These are phyloP conservation scores for Aphelinus atriplicis DNA, from an alignment of 1,140 invertebrate species.

Conservation along the genomic window DNA sequence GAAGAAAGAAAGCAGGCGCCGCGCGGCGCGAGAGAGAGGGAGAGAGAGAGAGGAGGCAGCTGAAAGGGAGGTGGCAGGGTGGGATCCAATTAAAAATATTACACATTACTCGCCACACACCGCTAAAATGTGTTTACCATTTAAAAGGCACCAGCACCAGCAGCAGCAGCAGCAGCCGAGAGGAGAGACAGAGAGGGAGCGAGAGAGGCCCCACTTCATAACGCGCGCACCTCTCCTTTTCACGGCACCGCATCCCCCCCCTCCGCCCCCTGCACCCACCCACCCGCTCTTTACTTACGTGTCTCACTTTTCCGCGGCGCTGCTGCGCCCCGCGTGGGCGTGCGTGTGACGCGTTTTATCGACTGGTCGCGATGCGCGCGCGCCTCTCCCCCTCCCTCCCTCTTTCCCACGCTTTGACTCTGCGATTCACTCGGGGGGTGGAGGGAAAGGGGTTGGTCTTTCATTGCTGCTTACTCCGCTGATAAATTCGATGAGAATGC, in stretches of 20 bases:
- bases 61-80: slow-evolving; percentile 45
- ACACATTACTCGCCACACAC: slow-evolving; percentile 57
- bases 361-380: not conserved
- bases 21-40: slow-evolving; percentile 32
- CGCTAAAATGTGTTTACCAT: slow-evolving; percentile 63
- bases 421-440: no score
- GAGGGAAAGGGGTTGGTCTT: not conserved
- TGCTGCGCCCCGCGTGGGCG: no score
- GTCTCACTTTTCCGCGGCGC: not conserved
- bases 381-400: no score
- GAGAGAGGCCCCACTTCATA: slow-evolving; percentile 36
- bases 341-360: not conserved
- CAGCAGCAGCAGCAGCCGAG: no score
- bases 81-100: slow-evolving; percentile 67
- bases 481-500: not conserved
- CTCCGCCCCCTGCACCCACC: not conserved
- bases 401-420: no score
- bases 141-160: slow-evolving; percentile 49
- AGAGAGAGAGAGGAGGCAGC: slow-evolving; percentile 43
- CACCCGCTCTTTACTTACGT: not conserved
- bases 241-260: no score
- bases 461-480: not conserved
- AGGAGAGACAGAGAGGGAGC: slow-evolving; percentile 40
- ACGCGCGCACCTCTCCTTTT: not conserved
- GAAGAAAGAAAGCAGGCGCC: slow-evolving; percentile 14